These are phyloP conservation scores for Drosophila funebris DNA, from an alignment of 1,140 invertebrate species.

Conservation along the genomic window DNA sequence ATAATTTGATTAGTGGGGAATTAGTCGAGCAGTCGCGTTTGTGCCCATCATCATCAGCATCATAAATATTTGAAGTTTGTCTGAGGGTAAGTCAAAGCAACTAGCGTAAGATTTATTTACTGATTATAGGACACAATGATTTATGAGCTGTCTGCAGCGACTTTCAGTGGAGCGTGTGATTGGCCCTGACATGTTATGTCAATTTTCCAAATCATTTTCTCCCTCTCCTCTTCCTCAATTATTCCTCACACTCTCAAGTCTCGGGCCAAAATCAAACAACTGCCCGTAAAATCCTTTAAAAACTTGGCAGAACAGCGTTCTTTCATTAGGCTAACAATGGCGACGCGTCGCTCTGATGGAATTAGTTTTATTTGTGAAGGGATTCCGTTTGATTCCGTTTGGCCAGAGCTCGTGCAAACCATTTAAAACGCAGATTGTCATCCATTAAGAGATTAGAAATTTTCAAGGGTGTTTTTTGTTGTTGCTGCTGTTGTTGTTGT, in stretches of 20 bases:
- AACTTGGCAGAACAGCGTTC: constrained; percentile 76
- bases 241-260: background rate
- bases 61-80: constrained; percentile 68
- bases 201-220: constrained; percentile 78
- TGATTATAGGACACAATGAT: constrained; percentile 64
- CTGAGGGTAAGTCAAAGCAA: constrained; percentile 20
- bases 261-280: constrained; percentile 56
- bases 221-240: constrained; percentile 1
- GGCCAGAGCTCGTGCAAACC: constrained; percentile 62
- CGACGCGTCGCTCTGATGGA: constrained; percentile 60
- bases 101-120: constrained; percentile 45
- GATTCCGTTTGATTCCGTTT: constrained; percentile 16
- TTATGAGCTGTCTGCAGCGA: constrained; percentile 60
- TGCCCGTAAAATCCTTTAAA: constrained; percentile 67
- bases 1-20: constrained; percentile 73
- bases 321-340: constrained; percentile 80
- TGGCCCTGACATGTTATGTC: constrained; percentile 75
- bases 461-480: constrained; percentile 72
- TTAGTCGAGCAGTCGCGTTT: constrained; percentile 51
- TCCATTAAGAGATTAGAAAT: constrained; percentile 81
- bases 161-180: constrained; percentile 68
- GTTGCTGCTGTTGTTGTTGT: too few relatives aligned
- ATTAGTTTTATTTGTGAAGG: constrained; percentile 75
- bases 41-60: constrained; percentile 29
- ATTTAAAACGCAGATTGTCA: constrained; percentile 82